These are phyloP conservation scores for Eidolon dupreanum DNA, from an alignment of 2,797 vertebrate genomes.

Conservation along the genomic window DNA sequence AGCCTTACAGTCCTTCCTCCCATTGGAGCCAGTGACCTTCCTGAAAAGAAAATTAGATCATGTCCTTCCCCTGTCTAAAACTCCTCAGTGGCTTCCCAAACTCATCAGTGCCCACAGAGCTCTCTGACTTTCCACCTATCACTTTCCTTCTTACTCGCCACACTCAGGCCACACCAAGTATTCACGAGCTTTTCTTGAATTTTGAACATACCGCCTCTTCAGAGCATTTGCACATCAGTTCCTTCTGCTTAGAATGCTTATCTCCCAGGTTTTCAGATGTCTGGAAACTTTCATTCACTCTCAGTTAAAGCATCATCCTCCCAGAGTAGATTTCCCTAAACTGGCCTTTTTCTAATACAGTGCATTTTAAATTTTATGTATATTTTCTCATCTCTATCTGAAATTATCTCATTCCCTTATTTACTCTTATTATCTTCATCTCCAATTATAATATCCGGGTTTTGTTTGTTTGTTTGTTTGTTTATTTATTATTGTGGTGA, in stretches of 20 bases:
- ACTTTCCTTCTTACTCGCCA: not conserved
- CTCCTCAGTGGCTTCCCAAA: not conserved
- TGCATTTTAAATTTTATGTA: not conserved
- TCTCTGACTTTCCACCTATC: not conserved
- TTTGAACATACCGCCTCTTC: not conserved
- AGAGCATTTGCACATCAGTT: not conserved
- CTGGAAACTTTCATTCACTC: not conserved
- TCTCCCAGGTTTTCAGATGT: not conserved
- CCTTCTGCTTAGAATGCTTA: not conserved
- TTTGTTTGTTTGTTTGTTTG: too few species aligned
- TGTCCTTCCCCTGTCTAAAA: not conserved
- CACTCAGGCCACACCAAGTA: not conserved
- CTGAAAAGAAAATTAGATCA: not conserved
- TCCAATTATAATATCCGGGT: not conserved
- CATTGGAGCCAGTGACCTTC: not conserved
- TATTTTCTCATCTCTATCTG: not conserved
- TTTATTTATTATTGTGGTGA: too few species aligned
- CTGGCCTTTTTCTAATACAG: not conserved
- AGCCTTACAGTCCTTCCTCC: not conserved
- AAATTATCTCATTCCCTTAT: not conserved
- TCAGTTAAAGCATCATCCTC: not conserved
- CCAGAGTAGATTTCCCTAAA: not conserved
- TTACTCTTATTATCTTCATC: not conserved
- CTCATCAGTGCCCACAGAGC: accelerated
- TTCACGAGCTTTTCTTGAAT: not conserved